Conservation (phyloP, 2,113 vertebrate species). For the Clarias magur region DNA sequence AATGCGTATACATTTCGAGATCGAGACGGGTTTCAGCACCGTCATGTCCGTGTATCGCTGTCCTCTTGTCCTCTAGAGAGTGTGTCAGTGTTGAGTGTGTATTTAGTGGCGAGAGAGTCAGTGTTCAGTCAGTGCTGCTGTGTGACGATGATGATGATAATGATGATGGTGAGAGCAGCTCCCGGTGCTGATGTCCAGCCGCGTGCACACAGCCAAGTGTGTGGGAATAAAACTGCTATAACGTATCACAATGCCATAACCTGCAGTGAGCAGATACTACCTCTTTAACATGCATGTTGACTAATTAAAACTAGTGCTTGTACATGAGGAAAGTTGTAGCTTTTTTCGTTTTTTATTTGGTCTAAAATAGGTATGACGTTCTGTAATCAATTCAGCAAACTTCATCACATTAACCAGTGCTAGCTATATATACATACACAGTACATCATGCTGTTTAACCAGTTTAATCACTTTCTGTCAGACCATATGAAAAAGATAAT, state of each 20-base stretch:
- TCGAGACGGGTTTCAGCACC: background rate
- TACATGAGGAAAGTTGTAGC: background rate
- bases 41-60: background rate
- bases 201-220: constrained; percentile 30
- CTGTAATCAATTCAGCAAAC: background rate
- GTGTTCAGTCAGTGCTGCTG: background rate
- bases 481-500: too few species aligned
- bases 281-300: constrained; percentile 47
- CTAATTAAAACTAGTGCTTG: background rate
- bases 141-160: background rate
- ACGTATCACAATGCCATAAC: background rate
- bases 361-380: background rate
- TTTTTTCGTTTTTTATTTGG: background rate
- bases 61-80: background rate
- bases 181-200: constrained; percentile 32
- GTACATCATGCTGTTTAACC: background rate
- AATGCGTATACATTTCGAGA: background rate
- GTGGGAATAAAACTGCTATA: background rate
- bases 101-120: constrained; percentile 16
- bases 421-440: background rate
- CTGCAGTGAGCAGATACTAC: constrained; percentile 51
- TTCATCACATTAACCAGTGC: background rate
- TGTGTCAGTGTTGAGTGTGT: background rate
- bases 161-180: background rate
- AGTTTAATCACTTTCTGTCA: background rate